A percentile compares a stretch with the other conserved stretches of the same genome.
These are phyloP conservation scores for Girardinus metallicus DNA, from an alignment of 2,797 vertebrate species.

Conservation along the genomic window DNA sequence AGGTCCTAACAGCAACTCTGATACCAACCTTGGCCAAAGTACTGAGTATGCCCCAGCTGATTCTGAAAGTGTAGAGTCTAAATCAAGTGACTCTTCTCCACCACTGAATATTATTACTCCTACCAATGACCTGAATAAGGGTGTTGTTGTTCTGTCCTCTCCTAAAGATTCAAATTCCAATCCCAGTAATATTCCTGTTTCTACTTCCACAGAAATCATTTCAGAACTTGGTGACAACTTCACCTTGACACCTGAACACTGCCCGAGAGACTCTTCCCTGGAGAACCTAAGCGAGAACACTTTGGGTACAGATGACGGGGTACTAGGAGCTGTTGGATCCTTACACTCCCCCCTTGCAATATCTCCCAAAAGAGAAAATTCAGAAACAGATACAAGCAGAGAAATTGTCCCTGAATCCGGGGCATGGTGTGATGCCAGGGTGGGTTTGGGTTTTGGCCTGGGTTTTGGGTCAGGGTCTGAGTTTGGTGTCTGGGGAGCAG, in stretches of 20 bases:
- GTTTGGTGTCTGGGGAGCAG: constrained; percentile 75
- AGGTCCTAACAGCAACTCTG: constrained; percentile 42
- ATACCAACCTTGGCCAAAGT: constrained; percentile 72
- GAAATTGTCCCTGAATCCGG: constrained; percentile 46
- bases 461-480: constrained; percentile 52
- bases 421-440: constrained; percentile 66
- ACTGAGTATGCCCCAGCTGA: constrained; percentile 70
- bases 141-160: constrained; percentile 78
- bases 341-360: constrained; percentile 81
- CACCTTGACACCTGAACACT: constrained; percentile 70
- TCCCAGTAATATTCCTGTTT: constrained; percentile 85
- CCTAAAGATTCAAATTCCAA: constrained; percentile 80
- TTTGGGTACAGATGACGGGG: constrained; percentile 75
- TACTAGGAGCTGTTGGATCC: constrained; percentile 70
- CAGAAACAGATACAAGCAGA: constrained; percentile 73
- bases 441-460: constrained; percentile 54
- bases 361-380: constrained; percentile 87
- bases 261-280: constrained; percentile 77
- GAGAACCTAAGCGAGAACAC: constrained; percentile 84
- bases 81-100: constrained; percentile 52
- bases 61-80: constrained; percentile 40
- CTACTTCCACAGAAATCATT: constrained; percentile 73
- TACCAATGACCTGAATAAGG: constrained; percentile 87
- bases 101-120: constrained; percentile 66
- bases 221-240: constrained; percentile 80